These are phyloP conservation scores for Aphidius ervi DNA, from an alignment of 1,140 invertebrate species.

Conservation along the genomic window DNA sequence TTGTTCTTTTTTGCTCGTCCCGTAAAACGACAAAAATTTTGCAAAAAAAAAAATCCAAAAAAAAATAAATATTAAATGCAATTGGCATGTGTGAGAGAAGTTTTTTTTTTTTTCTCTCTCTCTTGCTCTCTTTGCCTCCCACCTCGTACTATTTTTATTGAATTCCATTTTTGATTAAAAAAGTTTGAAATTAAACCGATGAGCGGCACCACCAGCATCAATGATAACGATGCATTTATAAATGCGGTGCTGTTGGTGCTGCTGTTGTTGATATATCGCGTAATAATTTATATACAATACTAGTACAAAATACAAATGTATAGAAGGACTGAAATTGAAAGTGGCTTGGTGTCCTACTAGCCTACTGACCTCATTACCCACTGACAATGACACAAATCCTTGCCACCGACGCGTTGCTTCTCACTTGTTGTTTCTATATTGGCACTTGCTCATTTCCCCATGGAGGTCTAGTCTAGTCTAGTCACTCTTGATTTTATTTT, in stretches of 20 bases:
- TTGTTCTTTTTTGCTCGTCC: neutral
- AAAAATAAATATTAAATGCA: no score
- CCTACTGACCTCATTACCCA: conserved; percentile 58
- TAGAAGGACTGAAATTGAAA: conserved; percentile 53
- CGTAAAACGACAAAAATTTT: no score
- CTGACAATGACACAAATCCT: conserved; percentile 57
- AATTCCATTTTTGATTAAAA: no score
- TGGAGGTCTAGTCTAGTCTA: conserved; percentile 11
- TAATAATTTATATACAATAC: neutral
- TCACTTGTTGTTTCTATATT: conserved; percentile 23
- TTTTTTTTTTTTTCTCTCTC: neutral
- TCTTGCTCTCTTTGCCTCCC: no score
- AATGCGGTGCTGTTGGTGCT: neutral
- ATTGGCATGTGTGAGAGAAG: neutral
- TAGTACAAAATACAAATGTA: conserved; percentile 18
- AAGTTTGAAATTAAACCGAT: no score
- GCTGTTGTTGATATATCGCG: neutral
- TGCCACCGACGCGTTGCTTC: conserved; percentile 27
- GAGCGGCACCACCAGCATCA: no score
- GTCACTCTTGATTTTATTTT: neutral
- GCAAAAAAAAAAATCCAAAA: no score
- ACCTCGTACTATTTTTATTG: neutral
- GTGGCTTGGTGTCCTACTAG: conserved; percentile 49
- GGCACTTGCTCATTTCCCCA: conserved; percentile 16
- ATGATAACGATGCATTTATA: neutral